Evolutionary conservation across 1,140 invertebrate genomes (phyloP), one percentile per base, ranked within the genome.

Genomic region (Matsumurasca onukii): DNA sequence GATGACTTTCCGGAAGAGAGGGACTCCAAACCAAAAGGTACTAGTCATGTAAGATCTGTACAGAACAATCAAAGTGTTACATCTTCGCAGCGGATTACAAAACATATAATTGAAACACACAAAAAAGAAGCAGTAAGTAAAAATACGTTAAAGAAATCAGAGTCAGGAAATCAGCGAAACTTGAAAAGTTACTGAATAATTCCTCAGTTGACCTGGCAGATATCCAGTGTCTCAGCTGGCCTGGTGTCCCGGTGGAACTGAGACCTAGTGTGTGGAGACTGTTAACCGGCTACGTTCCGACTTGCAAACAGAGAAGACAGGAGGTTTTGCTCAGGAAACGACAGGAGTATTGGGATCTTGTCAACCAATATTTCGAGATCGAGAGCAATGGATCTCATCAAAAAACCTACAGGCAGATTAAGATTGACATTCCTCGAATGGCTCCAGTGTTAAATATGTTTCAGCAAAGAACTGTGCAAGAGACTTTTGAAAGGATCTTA

Each of bases 341-440:
- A 24, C 88, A 94, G 59, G 95, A 98, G 77, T 99, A 99, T 82
- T 93, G 92, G 84, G 91, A 91, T 78, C 89, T 97, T 76, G 92
- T 99, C 3, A 88, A 92, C 73, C 95, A 99, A 78, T 99, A 99
- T 83, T 99, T 97, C 78, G 91, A 95, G 74, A 91, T 92, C 0
- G 69, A 72, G 27, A 85, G 92, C 76, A 94, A 98, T 76, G 96
- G 98, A 77, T 84, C 86, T 45, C 91, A 95, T 79, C 88, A 94
- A 78, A 94, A 98, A 76, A 99, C 95, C 45, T 98, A 98, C 82
- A 84, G 94, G 67, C 78, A 94, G 87, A 98, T 98, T 79, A 93
- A 97, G 79, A 98, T 98, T 77, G 96, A 98, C 82, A 95, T 98
- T 76, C 96, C 95, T 71, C 84, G 96, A 79, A 98, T 98, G 96